Conservation (phyloP, 1,140 invertebrate species). For the Drosophila simulans region DNA sequence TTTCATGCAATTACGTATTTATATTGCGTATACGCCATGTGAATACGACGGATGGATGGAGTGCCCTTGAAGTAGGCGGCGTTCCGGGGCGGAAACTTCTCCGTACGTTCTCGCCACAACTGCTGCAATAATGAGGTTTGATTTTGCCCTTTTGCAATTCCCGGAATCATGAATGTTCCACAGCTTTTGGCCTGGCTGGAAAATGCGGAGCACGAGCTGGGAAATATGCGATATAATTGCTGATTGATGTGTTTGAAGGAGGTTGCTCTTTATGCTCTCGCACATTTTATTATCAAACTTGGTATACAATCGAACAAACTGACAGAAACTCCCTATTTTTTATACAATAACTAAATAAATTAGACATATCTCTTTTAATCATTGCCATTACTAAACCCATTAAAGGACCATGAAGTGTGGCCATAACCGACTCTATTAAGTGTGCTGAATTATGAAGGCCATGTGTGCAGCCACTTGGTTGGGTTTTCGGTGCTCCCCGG, state of each 20-base stretch:
- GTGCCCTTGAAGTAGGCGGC: background rate
- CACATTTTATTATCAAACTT: background rate
- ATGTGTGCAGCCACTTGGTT: conserved; percentile 10
- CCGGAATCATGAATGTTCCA: conserved; percentile 1
- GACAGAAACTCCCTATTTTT: too few species aligned
- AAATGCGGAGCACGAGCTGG: conserved; percentile 1
- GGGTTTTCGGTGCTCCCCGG: background rate
- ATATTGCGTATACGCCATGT: conserved; percentile 68
- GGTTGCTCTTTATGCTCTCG: background rate
- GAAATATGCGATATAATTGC: conserved; percentile 18
- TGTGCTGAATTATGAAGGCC: conserved; percentile 10
- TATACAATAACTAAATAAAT: too few species aligned
- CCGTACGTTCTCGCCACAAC: conserved; percentile 56
- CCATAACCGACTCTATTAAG: conserved; percentile 12
- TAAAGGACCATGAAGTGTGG: conserved; percentile 9
- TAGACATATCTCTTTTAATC: background rate
- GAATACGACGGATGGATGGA: conserved; percentile 18
- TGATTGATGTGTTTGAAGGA: conserved; percentile 1
- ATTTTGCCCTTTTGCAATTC: conserved; percentile 26
- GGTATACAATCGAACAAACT: too few species aligned
- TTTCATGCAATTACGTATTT: conserved; percentile 69
- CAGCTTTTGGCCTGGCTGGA: conserved; percentile 1
- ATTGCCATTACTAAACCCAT: conserved; percentile 8
- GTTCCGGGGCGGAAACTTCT: background rate
- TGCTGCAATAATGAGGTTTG: conserved; percentile 69